Evolutionary conservation across 30 jellyfish, hydroid and myxozoan species (phyloP), one percentile per base, ranked within the genome.

Genomic region (Hydractinia symbiolongicarpus): DNA sequence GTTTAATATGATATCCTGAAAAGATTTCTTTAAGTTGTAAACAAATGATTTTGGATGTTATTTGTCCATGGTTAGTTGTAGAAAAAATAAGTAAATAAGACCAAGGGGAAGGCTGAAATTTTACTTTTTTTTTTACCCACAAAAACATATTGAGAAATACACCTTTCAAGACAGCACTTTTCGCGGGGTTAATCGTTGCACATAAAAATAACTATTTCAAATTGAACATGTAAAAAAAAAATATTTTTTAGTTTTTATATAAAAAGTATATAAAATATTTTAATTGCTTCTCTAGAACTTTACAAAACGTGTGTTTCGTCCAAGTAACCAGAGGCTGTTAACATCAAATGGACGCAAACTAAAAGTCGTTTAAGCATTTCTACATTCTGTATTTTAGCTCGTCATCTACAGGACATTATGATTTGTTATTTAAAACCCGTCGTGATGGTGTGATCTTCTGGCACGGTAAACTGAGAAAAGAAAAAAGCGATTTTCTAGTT

Each of bases 371-470:
- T 30, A 1, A 30, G 44, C 44, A 30, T 30, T 30, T 30, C 44
- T 30, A 30, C 44, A 30, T 71, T 71, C 9, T 8, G 40, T 71
- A 19, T 71, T 50, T 13, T 49, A 71, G 80, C 54, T 71, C 80
- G 54, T 20, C 80, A 5, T 13, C n/a, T 5, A 19, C 30, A 4
- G 56, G 11, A 8, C 50, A 53, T 50, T 50, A 20, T 30, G 8
- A n/a, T 55, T 44, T 89, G 71, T 9, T 82, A 13, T 81, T 89
- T 83, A 84, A 89, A 83, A 80, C 96, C 54, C 7, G 1, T 56
- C 13, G 71, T 7, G 96, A 89, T 53, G 96, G 96, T 4, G 77
- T 89, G 21, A 52, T 89, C 54, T 21, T 84, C 51, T 84, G 95
- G 96, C 54, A 78, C 44, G 96, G 95, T 11, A 88, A 84, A 53